Base-by-base conservation (phyloP, 2,888 invertebrate genomes). In the Cloeon dipterum region DNA sequence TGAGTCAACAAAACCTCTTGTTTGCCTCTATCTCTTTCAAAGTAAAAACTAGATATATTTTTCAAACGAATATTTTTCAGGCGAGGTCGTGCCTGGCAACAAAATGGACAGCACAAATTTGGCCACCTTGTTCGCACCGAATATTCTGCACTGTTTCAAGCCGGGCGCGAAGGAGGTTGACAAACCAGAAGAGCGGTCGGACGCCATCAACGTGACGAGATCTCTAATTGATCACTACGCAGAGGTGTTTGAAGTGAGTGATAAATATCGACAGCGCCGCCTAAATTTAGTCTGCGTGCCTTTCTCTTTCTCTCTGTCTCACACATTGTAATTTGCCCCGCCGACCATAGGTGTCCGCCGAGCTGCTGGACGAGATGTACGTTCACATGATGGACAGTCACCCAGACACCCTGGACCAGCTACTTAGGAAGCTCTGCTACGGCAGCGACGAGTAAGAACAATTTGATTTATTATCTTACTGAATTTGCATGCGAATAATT, bases 51-150 rank as follows among this genome's bases (percentile, higher is more conserved):
- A n/a, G n/a, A n/a, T n/a, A n/a, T n/a, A n/a, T n/a, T n/a, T n/a
- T n/a, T n/a, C n/a, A n/a, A n/a, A n/a, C n/a, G n/a, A n/a, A n/a
- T n/a, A n/a, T n/a, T n/a, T 1, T 5, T 5, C 47, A 63, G 75
- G 66, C 16, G 66, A 69, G 45, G 54, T 58, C 49, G 43, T 72
- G 34, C 56, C 69, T 11, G 91, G 91, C 2, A 91, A 91, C 60
- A 86, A 82, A 62, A 93, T 93, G 93, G 85, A 89, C 55, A 74
- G 81, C 32, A 76, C 73, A 37, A 93, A 91, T 56, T 60, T 93
- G 42, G 91, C 93, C 0, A 91, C 88, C 1, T 49, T 93, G 26
- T 86, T 93, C 56, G 91, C 91, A 2, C 93, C 93, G 1, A 93
- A 89, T 50, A 79, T 93, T 48, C 66, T 93, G 38, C 85, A 88